Conservation (phyloP, 2,888 invertebrate species). For the Oscheius sp. region DNA sequence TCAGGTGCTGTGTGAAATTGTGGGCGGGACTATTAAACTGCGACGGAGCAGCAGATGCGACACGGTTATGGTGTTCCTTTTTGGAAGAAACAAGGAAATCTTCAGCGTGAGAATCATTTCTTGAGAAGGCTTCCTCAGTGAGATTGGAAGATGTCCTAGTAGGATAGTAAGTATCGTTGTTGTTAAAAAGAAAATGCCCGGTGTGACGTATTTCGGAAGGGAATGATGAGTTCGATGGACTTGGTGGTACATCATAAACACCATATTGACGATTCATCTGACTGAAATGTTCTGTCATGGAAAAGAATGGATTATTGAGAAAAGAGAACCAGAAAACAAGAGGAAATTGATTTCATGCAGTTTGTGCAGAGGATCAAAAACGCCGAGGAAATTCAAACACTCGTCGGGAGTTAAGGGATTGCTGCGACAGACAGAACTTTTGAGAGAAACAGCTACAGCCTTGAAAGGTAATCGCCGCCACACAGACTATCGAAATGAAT, state of each 20-base stretch:
- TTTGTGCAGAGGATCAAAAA: conserved; percentile 37
- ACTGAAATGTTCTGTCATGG: neutral
- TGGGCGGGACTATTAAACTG: conserved; percentile 34
- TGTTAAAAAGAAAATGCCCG: neutral
- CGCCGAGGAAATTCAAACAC: conserved; percentile 49
- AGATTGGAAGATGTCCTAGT: no score
- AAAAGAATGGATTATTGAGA: neutral
- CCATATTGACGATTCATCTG: conserved; percentile 11
- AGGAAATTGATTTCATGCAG: conserved; percentile 24
- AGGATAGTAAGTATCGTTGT: neutral
- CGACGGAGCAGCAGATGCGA: conserved; percentile 14
- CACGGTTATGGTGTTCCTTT: conserved; percentile 24
- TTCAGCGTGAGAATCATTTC: neutral
- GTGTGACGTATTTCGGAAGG: conserved; percentile 24
- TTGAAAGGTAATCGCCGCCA: neutral
- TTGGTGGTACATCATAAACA: conserved; percentile 17
- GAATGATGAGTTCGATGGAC: conserved; percentile 12
- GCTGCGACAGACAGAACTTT: neutral
- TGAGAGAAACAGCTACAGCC: conserved; percentile 11
- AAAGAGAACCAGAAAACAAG: conserved; percentile 8
- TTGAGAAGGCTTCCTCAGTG: no score
- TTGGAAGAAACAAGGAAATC: conserved; percentile 1
- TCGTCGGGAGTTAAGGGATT: conserved; percentile 14
- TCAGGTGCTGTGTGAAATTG: conserved; percentile 50
- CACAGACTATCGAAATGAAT: neutral